These are phyloP conservation scores for Rhamnusium bicolor DNA, from an alignment of 2,888 invertebrate species.

Conservation along the genomic window DNA sequence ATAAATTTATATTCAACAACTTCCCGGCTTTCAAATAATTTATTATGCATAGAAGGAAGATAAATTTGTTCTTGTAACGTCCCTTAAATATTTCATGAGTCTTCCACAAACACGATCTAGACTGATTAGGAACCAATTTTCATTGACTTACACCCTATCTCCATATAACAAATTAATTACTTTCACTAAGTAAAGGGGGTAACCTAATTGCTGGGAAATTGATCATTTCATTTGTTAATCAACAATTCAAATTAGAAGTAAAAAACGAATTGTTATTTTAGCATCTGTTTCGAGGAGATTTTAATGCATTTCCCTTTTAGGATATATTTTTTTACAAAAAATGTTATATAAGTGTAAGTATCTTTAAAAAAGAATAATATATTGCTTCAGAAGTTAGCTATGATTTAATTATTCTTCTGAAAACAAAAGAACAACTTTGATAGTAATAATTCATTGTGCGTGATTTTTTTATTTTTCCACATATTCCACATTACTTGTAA, in stretches of 20 bases:
- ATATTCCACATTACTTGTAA: too few species aligned
- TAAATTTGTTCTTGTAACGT: slow-evolving; percentile 19
- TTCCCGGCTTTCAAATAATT: not conserved
- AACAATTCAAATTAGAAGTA: not conserved
- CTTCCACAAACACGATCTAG: slow-evolving; percentile 15
- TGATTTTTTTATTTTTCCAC: too few species aligned
- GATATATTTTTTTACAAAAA: too few species aligned
- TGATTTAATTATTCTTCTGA: too few species aligned
- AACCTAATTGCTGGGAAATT: slow-evolving; percentile 14
- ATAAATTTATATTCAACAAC: slow-evolving; percentile 8
- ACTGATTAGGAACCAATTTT: slow-evolving; percentile 29
- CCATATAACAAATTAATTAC: slow-evolving; percentile 24
- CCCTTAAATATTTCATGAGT: slow-evolving; percentile 27
- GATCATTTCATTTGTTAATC: slow-evolving; percentile 6
- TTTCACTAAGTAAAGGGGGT: slow-evolving; percentile 1
- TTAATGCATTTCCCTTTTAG: not conserved
- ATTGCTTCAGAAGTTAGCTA: too few species aligned
- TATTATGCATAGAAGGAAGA: slow-evolving; percentile 17
- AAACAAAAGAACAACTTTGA: too few species aligned
- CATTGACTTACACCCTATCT: slow-evolving; percentile 26
- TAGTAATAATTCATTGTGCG: too few species aligned
- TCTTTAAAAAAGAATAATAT: too few species aligned
- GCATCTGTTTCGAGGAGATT: not conserved
- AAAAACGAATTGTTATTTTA: not conserved
- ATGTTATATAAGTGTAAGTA: too few species aligned